These are phyloP conservation scores for Pelecanoides urinatrix DNA, from an alignment of 2,113 vertebrate species.

Conservation along the genomic window DNA sequence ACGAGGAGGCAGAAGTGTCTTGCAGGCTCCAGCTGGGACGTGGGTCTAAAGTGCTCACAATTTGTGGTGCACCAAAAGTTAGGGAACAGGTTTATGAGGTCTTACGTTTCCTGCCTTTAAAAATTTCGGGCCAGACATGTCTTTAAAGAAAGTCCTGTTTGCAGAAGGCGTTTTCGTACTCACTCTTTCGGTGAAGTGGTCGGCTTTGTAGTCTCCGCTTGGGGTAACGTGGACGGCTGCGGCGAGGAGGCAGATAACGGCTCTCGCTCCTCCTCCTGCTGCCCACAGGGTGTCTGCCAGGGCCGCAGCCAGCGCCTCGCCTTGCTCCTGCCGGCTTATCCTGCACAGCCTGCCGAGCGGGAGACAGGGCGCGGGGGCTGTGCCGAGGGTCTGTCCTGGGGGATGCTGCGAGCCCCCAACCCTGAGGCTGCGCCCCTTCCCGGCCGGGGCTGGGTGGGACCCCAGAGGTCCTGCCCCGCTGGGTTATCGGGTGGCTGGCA, in stretches of 20 bases:
- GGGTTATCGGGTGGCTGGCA: too few relatives aligned
- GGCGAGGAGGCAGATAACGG: constrained; percentile 71
- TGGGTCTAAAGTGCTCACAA: background rate
- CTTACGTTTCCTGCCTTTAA: background rate
- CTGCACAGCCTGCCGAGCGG: constrained; percentile 61
- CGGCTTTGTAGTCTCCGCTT: constrained; percentile 56
- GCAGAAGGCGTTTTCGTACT: background rate
- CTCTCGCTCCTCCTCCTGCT: constrained; percentile 73
- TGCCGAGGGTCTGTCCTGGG: fast-evolving
- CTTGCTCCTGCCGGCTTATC: constrained; percentile 69
- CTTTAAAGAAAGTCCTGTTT: background rate
- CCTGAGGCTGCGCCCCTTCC: background rate
- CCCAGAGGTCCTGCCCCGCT: background rate
- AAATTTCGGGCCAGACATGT: background rate
- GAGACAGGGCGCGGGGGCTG: background rate
- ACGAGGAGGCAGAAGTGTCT: fast-evolving
- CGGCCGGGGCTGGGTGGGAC: background rate
- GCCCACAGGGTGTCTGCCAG: constrained; percentile 83
- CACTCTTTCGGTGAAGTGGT: constrained; percentile 78
- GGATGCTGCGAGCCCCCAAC: background rate
- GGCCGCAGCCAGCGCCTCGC: constrained; percentile 54
- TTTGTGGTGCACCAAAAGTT: fast-evolving
- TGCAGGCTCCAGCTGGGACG: background rate
- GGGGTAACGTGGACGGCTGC: constrained; percentile 35
- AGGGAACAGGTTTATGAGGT: too few relatives aligned